phyloP scores from a whole-genome alignment of 2,113 vertebrate species.

The Megaleporinus macrocephalus region DNA sequence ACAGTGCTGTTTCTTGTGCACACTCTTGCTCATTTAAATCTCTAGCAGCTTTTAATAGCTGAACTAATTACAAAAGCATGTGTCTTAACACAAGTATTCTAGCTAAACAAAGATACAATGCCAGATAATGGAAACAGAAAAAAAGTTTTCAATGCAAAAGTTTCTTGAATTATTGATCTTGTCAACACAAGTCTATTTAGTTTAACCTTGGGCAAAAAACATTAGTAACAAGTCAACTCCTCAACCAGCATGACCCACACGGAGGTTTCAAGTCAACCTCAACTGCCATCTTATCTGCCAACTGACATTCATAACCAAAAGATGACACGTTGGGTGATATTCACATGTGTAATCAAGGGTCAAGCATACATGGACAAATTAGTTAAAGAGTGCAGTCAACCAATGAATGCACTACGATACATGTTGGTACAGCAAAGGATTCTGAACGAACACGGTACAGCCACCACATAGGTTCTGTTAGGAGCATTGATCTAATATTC shows the following conservation, averaged over 20 bases:
- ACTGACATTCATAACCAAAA: neutral
- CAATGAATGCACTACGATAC: neutral
- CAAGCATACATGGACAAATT: neutral
- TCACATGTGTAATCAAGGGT: neutral
- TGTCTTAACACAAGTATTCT: neutral
- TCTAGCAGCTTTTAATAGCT: neutral
- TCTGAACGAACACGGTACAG: conserved; percentile 10
- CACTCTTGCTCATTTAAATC: neutral
- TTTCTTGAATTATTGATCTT: neutral
- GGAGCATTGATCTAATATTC: conserved; percentile 40
- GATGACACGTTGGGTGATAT: neutral
- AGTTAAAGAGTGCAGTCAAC: conserved; percentile 18
- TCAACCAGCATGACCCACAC: neutral
- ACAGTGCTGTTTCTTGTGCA: neutral
- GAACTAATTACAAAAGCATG: neutral
- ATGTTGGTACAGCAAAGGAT: neutral
- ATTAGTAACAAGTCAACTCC: neutral
- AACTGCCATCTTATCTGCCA: neutral
- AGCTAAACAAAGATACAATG: neutral
- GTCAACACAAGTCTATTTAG: neutral
- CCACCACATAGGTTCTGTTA: conserved; percentile 20
- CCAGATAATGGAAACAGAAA: neutral
- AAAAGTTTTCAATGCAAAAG: neutral
- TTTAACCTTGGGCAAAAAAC: neutral
- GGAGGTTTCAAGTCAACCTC: neutral